A percentile compares a stretch with the other conserved stretches of the same genome.
Evolutionary conservation across 1,140 invertebrate genomes (phyloP).

Genomic region (Drosophila auraria): DNA sequence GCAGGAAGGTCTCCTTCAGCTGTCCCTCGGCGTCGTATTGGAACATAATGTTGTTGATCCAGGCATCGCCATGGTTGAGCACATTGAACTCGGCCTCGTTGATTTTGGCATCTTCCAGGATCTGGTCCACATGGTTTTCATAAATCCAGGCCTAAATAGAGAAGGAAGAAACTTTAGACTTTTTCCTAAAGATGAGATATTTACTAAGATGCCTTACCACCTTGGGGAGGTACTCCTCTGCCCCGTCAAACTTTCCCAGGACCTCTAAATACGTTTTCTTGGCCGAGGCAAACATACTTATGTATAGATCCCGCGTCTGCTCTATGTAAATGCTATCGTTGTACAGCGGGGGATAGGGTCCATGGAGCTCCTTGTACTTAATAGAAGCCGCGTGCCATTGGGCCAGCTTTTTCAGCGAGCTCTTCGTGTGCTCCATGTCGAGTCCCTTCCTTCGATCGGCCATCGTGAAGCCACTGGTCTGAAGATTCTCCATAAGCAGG

Average conservation of each 20-base stretch:
- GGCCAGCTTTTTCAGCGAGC: conserved; percentile 86
- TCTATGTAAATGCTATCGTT: conserved; percentile 40
- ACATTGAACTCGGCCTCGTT: conserved; percentile 86
- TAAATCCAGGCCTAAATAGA: conserved; percentile 9
- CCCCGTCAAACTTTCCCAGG: conserved; percentile 25
- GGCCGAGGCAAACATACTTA: conserved; percentile 14
- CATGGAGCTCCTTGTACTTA: conserved; percentile 49
- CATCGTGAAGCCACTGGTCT: conserved; percentile 40
- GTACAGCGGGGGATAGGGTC: conserved; percentile 36
- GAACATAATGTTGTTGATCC: conserved; percentile 89
- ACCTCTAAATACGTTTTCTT: conserved; percentile 16
- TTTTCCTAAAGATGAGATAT: background rate
- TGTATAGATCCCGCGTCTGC: conserved; percentile 17
- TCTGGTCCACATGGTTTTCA: conserved; percentile 29
- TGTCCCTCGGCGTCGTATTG: conserved; percentile 86
- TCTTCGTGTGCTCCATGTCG: conserved; percentile 85
- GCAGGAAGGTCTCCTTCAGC: conserved; percentile 86
- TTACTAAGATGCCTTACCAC: conserved; percentile 20
- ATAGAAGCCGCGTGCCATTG: conserved; percentile 87
- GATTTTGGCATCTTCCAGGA: conserved; percentile 24
- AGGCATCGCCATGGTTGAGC: conserved; percentile 88
- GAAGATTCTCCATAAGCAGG: conserved; percentile 47
- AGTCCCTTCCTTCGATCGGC: conserved; percentile 80
- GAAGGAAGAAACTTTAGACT: background rate
- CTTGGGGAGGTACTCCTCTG: conserved; percentile 36